Evolutionary conservation across 2,797 vertebrate genomes (phyloP), one percentile per base, ranked within the genome.

Genomic region (Sebastes hubbsi): DNA sequence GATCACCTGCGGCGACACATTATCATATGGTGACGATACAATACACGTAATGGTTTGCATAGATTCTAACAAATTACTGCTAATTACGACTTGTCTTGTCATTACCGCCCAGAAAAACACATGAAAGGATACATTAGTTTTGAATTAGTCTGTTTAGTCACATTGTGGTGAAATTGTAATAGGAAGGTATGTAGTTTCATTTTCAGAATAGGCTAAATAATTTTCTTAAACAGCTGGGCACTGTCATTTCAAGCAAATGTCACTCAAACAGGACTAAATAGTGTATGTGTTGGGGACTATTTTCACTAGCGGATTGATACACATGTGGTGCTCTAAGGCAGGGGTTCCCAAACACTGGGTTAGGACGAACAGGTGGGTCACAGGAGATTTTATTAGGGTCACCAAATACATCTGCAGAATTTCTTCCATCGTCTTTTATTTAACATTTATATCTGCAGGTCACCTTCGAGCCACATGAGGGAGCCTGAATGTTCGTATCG

Each of bases 1-100:
- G 90, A 99, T 99, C 85, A 99, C 98, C 98, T 99, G 92, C 9
- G 20, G 56, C 4, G 65, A 88, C 63, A 84, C 60, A 84, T 2
- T 58, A 71, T 9, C 42, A 70, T 58, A 68, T 10, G n/a, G 34
- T 59, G 52, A 67, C 5, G 18, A 83, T 12, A 68, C 5, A 49
- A n/a, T 8, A 32, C 8, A 24, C 4, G 1, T 42, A 2, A 52
- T 77, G 18, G 27, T 76, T 60, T 2, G 10, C 9, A 56, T 2
- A 10, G 10, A 29, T 22, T 29, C 6, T 9, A n/a, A 29, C 12
- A 29, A 58, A 70, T 20, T 62, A 13, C 46, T 13, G 38, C 8
- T n/a, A 42, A 64, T 64, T 25, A 42, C 3, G 24, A 56, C 22
- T 73, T 49, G 6, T 72, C 7, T 18, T 8, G 2, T 29, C n/a